Percentiles rank a stretch among this genome's conserved stretches.
Conservation (phyloP, 2,113 vertebrate genomes). For the Fulmarus glacialis region DNA sequence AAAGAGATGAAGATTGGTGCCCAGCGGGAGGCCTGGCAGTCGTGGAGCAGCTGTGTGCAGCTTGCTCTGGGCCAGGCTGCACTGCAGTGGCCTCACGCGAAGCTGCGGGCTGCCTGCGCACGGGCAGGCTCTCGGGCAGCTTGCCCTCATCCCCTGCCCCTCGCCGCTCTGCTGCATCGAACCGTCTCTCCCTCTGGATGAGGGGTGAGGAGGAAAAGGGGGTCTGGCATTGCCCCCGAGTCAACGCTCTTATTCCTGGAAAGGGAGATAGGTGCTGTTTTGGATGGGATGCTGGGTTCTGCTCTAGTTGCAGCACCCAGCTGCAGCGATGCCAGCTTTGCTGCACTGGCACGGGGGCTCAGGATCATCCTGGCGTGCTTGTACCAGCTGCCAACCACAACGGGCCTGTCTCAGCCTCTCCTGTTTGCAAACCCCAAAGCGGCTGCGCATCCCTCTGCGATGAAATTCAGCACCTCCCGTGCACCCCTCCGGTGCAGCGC, state of each 20-base stretch:
- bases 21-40: slow-evolving; percentile 10
- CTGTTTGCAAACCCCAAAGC: neutral
- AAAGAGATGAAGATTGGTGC: slow-evolving; percentile 36
- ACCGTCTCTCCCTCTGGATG: rapidly evolving
- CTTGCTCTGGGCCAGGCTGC: neutral
- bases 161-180: rapidly evolving
- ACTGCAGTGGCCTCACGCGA: neutral
- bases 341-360: neutral
- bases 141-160: neutral
- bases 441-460: neutral
- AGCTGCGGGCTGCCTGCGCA: neutral
- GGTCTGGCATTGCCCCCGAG: neutral
- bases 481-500: neutral
- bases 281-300: neutral
- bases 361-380: too few species aligned
- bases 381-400: rapidly evolving
- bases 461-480: rapidly evolving
- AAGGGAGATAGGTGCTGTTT: neutral
- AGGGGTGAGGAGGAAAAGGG: neutral
- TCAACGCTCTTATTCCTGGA: neutral
- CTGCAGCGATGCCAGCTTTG: neutral
- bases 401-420: neutral
- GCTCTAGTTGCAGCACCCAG: neutral
- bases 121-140: neutral
- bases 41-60: neutral